Evolutionary conservation across 2,888 invertebrate genomes (phyloP), one percentile per base, ranked within the genome.

Genomic region (Monopis laevigella): DNA sequence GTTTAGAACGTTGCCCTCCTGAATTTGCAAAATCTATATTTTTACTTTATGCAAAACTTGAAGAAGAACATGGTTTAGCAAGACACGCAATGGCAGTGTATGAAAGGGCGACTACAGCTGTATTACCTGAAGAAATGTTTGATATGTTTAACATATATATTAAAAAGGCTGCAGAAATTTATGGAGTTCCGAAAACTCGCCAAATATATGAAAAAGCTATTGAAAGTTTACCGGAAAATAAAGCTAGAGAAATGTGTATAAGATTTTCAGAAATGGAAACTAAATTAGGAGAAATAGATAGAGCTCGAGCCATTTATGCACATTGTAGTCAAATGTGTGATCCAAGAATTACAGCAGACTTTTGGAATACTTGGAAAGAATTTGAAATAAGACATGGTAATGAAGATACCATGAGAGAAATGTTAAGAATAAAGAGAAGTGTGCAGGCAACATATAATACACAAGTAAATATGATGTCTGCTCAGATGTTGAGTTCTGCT

Each of bases 281-380:
- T 0, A 96, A 97, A 65, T 82, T 99, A 26, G 99, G 99, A 39
- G 98, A 99, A 85, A 94, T 99, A 43, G 98, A 99, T 67, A 84
- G 99, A 49, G 98, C 98, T 0, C 81, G 99, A 48, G 97, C 97
- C 1, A 92, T 99, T 55, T 99, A 98, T 65, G 92, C 93, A 0
- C 98, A 99, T 68, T 98, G 98, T 60, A 96, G 98, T 54, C 98
- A 99, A 83, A 95, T 98, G 71, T 98, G 98, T 71, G 99, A 99
- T 83, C 99, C 99, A 1, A 86, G 99, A 62, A 96, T 97, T 6
- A 94, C 96, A 3, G 86, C 88, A 0, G 90, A 93, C 43, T 99
- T 99, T 70, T 99, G 99, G 98, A 93, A 95, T 61, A 93, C 93
- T 1, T 99, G 99, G 99, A 97, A 98, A 66, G 97, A 98, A 58